Conservation (phyloP, 1,140 invertebrate species). For the Arion vulgaris region DNA sequence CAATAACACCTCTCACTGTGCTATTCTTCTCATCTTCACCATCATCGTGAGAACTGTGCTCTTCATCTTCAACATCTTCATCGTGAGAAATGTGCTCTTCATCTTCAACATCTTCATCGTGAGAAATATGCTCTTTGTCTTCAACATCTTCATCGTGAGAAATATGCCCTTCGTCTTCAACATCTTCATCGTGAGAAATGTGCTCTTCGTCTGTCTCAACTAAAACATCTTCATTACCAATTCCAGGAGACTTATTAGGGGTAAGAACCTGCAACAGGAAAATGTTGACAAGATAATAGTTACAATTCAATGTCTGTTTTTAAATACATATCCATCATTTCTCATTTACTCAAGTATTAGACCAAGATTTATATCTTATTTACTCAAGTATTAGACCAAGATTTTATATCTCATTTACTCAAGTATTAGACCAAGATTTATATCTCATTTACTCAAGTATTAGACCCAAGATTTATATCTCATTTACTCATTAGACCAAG, state of each 20-base stretch:
- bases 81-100: conserved; percentile 43
- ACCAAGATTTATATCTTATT: too few relatives aligned
- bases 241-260: conserved; percentile 2
- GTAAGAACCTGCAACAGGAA: conserved; percentile 13
- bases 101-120: conserved; percentile 12
- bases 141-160: conserved; percentile 21
- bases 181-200: conserved; percentile 53
- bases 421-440: too few relatives aligned
- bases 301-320: too few relatives aligned
- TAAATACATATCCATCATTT: too few relatives aligned
- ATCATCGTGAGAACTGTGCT: conserved; percentile 12
- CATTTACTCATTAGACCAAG: too few relatives aligned
- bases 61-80: conserved; percentile 28
- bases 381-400: too few relatives aligned
- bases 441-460: too few relatives aligned
- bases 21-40: background rate
- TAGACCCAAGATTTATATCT: too few relatives aligned
- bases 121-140: background rate
- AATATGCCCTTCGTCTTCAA: conserved; percentile 54
- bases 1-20: background rate
- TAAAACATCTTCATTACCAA: conserved; percentile 8
- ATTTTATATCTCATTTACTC: too few relatives aligned
- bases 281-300: background rate
- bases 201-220: conserved; percentile 38
- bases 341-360: too few relatives aligned